Conservation (phyloP, 2,797 vertebrate species). For the Epinephelus awoara region DNA sequence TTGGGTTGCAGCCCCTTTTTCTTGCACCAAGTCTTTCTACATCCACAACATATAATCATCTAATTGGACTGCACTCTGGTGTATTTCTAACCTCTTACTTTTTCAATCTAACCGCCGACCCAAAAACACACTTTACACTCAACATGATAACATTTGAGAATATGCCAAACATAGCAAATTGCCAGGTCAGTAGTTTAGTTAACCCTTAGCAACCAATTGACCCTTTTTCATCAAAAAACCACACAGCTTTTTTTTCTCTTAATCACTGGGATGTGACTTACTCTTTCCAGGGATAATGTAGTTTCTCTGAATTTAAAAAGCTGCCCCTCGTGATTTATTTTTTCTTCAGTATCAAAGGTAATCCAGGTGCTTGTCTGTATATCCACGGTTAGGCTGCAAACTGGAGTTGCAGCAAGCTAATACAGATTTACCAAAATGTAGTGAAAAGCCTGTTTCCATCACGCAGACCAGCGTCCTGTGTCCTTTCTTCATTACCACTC, state of each 20-base stretch:
- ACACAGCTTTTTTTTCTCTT: not conserved
- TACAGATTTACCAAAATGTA: too few relatives aligned
- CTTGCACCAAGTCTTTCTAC: conserved; percentile 4
- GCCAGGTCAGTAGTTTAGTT: conserved; percentile 20
- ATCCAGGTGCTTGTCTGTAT: too few relatives aligned
- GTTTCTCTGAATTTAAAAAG: not conserved
- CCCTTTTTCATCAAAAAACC: not conserved
- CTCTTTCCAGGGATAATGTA: not conserved
- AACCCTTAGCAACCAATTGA: not conserved
- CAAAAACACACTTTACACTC: conserved; percentile 61
- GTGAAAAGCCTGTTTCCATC: too few relatives aligned
- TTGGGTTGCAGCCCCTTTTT: conserved; percentile 34
- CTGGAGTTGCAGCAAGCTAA: too few relatives aligned
- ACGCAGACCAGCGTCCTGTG: too few relatives aligned
- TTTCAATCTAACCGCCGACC: conserved; percentile 52
- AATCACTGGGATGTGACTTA: not conserved
- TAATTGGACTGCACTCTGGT: conserved; percentile 59
- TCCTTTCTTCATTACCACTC: too few relatives aligned
- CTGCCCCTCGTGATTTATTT: not conserved
- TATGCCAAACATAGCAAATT: conserved; percentile 15
- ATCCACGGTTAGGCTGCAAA: too few relatives aligned
- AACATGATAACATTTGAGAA: conserved; percentile 19
- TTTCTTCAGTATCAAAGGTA: too few relatives aligned
- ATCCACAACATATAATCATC: conserved; percentile 21
- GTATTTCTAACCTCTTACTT: conserved; percentile 48